phyloP scores from a whole-genome alignment of 1,140 invertebrate genomes.

The Thereuonema tuberculata region DNA sequence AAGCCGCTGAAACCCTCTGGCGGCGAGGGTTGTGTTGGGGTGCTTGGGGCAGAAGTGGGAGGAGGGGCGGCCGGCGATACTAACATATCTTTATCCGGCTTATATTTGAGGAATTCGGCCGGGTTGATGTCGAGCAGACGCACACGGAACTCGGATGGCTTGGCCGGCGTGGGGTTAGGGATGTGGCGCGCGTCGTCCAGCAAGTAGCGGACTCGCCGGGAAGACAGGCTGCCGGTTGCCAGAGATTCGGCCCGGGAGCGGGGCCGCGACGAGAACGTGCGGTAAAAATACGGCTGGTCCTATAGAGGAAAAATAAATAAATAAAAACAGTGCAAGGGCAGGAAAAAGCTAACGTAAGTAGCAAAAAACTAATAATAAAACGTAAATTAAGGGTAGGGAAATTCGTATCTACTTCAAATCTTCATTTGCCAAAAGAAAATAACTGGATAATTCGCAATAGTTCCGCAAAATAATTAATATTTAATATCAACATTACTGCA shows the following conservation, averaged over 20 bases:
- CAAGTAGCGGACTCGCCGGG: conserved; percentile 59
- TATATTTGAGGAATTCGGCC: conserved; percentile 83
- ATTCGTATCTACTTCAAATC: too few species aligned
- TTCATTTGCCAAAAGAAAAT: too few species aligned
- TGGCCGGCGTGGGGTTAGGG: conserved; percentile 55
- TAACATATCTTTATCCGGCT: conserved; percentile 52
- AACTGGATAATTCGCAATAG: too few species aligned
- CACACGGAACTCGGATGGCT: conserved; percentile 15
- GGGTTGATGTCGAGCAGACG: conserved; percentile 63
- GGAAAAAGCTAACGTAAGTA: too few species aligned
- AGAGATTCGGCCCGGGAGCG: conserved; percentile 20
- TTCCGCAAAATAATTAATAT: too few species aligned
- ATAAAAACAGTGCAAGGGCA: too few species aligned
- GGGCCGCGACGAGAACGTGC: not conserved
- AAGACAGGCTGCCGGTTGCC: conserved; percentile 49
- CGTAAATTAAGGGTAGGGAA: too few species aligned
- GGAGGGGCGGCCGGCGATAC: not conserved
- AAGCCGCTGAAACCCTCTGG: conserved; percentile 62
- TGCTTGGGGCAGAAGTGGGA: conserved; percentile 14
- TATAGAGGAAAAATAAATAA: not conserved
- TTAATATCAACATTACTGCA: too few species aligned
- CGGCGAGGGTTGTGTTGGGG: conserved; percentile 13
- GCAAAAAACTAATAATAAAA: too few species aligned
- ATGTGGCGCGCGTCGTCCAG: conserved; percentile 53
- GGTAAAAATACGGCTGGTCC: conserved; percentile 8